Base-by-base conservation (phyloP, 1,140 invertebrate species). In the Drosophila quadrilineata region DNA sequence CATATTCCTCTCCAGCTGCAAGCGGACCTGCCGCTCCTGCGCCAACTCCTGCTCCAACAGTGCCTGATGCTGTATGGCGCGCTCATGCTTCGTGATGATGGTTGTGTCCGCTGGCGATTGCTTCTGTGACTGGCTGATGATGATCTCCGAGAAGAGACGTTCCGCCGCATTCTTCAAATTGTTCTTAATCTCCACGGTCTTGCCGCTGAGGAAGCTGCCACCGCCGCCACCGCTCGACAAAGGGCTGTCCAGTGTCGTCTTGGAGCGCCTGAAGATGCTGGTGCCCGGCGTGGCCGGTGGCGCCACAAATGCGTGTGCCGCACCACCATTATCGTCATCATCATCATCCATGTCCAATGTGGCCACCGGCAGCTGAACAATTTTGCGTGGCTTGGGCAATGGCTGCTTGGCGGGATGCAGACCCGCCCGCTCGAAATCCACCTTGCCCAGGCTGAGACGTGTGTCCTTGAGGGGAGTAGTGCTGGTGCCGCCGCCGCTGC, bases 141-240 rank as follows among this genome's bases (percentile, higher is more conserved):
- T 88, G 8, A 89, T 89, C 50, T 89, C 88, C n/a, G 88, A 88
- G 45, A 89, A 89, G 6, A 89, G 60, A 33, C 88, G 86, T 60
- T 89, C 88, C 0, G 88, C 88, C 9, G 88, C 88, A 50, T 89
- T 89, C 40, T 88, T 89, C 0, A 89, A 14, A 57, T 89, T 89
- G 46, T 89, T 89, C 63, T 89, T 88, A 6, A 89, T 65, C 54
- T 89, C 88, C 21, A 87, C 73, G 0, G 88, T 88, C 9, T 85
- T 80, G 2, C 76, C 88, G 5, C 75, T 45, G 3, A 89, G 48
- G 29, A 72, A 72, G 1, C 71, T 59, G 24, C 10, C 17, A 14
- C 24, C 26, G 12, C 36, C 22, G 40, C 57, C 12, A 19, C 58
- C 16, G 46, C 63, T 59, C 24, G 59, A 31, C 3, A 64, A 49